Base-by-base conservation (phyloP, 2,113 vertebrate genomes). In the Tauraco erythrolophus region DNA sequence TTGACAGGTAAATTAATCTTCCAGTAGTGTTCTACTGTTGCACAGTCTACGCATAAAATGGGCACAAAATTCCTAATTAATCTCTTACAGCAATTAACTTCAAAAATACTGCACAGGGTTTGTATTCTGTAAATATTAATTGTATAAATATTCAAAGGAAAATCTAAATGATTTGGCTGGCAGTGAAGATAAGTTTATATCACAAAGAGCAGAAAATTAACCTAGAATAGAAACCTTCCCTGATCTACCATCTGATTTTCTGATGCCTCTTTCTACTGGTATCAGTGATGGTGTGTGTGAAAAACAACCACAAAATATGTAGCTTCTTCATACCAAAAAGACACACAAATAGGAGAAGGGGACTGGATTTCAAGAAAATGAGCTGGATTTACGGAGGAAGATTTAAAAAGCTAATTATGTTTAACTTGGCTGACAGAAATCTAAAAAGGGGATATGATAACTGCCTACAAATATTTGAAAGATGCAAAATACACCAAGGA, bases 321-420 rank as follows among this genome's bases (percentile, higher is more conserved):
- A 64, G 84, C 65, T 89, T 89, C 80, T 92, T 91, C 92, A 93
- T 94, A 81, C 85, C 93, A 92, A 76, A 94, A 54, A 82, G 96
- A 91, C 88, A 92, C 19, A 18, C 95, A 91, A 97, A 69, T 37
- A 94, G 69, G 53, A 93, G 85, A 94, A 93, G 33, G 48, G 53
- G 57, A 72, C 95, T 96, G 94, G 76, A 91, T 93, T 96, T 96
- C 90, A 89, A 92, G 88, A 96, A 91, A 93, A 90, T 61, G 92
- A 91, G 81, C 66, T 94, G 88, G 83, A 94, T 96, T 95, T 96
- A 94, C 89, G 80, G 69, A 94, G 62, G 84, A 94, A 96, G 94
- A 97, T 96, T 94, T 80, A 95, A 96, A 97, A 93, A 94, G 69
- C 90, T 92, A 96, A 96, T 96, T 97, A 91, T 97, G 86, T 96